phyloP scores from a whole-genome alignment of 2,797 vertebrate genomes.

The Manis javanica region DNA sequence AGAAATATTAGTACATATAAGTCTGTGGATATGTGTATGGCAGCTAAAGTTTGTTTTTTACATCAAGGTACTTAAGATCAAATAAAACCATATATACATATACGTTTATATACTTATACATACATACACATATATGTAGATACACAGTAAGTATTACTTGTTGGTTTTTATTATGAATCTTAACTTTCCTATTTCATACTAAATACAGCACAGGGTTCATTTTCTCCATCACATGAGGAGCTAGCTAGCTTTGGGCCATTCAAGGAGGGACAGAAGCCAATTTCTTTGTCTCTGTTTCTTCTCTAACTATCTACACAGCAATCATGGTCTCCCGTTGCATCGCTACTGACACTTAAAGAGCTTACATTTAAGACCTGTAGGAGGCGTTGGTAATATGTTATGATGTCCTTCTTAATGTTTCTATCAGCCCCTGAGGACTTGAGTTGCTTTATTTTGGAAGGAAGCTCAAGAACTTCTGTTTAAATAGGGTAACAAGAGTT shows the following conservation, averaged over 20 bases:
- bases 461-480: slow-evolving; percentile 5
- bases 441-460: neutral
- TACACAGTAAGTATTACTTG: neutral
- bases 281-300: neutral
- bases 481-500: neutral
- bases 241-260: neutral
- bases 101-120: neutral
- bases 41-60: slow-evolving; percentile 1
- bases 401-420: neutral
- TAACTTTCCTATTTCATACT: neutral
- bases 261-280: neutral
- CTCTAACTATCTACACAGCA: neutral
- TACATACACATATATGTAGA: too few species aligned
- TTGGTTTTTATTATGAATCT: neutral
- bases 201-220: neutral
- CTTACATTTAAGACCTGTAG: neutral
- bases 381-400: neutral
- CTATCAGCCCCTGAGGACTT: neutral
- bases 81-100: neutral
- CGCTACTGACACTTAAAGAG: neutral
- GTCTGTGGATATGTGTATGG: neutral
- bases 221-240: neutral
- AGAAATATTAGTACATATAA: neutral
- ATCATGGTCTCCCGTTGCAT: neutral
- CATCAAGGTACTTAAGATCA: neutral